Base-by-base conservation (phyloP, 2,888 invertebrate genomes). In the Bembecia ichneumoniformis region DNA sequence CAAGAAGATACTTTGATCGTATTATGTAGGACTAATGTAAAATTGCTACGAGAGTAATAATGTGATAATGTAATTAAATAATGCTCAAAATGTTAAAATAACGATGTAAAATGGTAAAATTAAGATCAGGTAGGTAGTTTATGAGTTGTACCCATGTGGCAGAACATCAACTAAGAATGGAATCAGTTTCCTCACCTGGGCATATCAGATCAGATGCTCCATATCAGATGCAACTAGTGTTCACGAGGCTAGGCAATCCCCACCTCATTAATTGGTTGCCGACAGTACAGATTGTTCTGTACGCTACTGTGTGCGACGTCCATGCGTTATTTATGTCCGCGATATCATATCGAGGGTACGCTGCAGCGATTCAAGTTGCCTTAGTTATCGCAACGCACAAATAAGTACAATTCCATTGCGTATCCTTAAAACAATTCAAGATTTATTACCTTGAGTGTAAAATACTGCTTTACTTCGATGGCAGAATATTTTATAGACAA, bases 191-290 rank as follows among this genome's bases (percentile, higher is more conserved):
- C 40, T 14, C 40, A 40, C 40, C 40, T 40, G 44, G 11, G 16
- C 11, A 13, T n/a, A 44, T 44, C n/a, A 44, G 14, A 44, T 44
- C 14, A 46, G 15, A 46, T 46, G 46, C 46, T n/a, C n/a, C n/a
- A 44, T 44, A 44, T 44, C 14, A 46, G 15, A 46, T 46, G 46
- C 46, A 46, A 46, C 46, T 46, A 46, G 46, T 46, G 46, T n/a
- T 10, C 46, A 11, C 35, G 20, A 40, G 50, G 50, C 51, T 52
- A 54, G 58, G 58, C 58, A 56, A 58, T 59, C 49, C 52, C 57
- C 55, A 55, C 57, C 55, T 61, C 55, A 58, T 61, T 60, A 64
- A 64, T 62, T 64, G 62, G 61, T 60, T 53, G 51, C 49, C 48
- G 48, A 46, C 49, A 49, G 56, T 54, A 60, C 58, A 59, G 57